These are phyloP conservation scores for Vanessa tameamea DNA, from an alignment of 1,140 invertebrate species.

Conservation along the genomic window DNA sequence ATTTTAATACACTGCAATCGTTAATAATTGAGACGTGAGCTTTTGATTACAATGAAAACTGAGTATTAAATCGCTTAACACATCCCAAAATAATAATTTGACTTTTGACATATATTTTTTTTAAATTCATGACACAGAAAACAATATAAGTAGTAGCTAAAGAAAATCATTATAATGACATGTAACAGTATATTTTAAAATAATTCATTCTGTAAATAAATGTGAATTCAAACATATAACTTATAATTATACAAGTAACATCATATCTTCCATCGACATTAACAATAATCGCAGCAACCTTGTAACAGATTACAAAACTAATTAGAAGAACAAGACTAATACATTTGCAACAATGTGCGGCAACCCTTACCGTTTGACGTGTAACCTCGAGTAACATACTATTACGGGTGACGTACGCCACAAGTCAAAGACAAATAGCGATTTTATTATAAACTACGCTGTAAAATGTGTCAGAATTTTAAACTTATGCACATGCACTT, in stretches of 20 bases:
- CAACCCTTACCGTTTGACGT: slow-evolving; percentile 34
- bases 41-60: not conserved
- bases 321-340: slow-evolving; percentile 27
- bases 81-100: too few species aligned
- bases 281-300: not conserved
- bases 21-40: slow-evolving; percentile 1
- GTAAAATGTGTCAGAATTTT: too few species aligned
- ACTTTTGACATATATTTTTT: too few species aligned
- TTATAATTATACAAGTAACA: slow-evolving; percentile 9
- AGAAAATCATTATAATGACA: too few species aligned
- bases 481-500: too few species aligned
- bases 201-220: not conserved
- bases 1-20: not conserved
- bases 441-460: not conserved
- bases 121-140: too few species aligned
- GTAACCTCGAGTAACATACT: slow-evolving; percentile 31
- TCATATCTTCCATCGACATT: slow-evolving; percentile 1
- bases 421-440: slow-evolving; percentile 15
- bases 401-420: slow-evolving; percentile 4
- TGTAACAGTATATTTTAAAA: too few species aligned
- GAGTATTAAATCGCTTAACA: not conserved
- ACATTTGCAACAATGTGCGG: slow-evolving; percentile 20
- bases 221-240: not conserved
- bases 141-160: too few species aligned
- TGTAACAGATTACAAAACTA: slow-evolving; percentile 26